Conservation (phyloP, 2,797 vertebrate species). For the Hafferia zeledoni region DNA sequence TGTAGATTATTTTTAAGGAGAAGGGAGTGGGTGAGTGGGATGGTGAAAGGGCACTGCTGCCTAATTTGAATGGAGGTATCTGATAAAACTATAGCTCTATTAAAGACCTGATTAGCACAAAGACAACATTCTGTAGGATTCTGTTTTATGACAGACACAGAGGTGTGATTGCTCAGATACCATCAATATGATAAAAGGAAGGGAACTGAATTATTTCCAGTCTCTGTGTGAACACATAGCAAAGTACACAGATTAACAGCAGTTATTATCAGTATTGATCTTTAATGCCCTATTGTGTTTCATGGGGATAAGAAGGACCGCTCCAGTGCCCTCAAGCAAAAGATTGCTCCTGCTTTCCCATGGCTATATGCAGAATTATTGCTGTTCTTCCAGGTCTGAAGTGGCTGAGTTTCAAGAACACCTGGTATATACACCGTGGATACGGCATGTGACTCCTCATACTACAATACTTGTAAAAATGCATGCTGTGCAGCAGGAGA, state of each 20-base stretch:
- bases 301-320: neutral
- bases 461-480: neutral
- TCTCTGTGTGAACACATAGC: neutral
- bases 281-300: neutral
- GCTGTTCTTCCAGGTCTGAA: neutral
- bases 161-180: neutral
- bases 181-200: neutral
- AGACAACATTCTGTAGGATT: neutral
- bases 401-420: neutral
- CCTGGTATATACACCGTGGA: neutral
- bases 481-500: neutral
- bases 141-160: neutral
- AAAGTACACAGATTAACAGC: neutral
- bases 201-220: neutral
- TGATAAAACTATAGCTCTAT: neutral
- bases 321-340: neutral
- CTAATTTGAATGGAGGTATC: neutral
- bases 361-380: neutral
- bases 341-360: neutral
- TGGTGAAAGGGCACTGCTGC: neutral
- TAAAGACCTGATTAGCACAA: neutral
- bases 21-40: neutral
- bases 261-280: neutral
- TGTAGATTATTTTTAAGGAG: neutral
- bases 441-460: neutral